Evolutionary conservation across 1,140 invertebrate species (phyloP), one percentile per base, ranked within the genome.

Genomic region (Stegodyphus dumicola): DNA sequence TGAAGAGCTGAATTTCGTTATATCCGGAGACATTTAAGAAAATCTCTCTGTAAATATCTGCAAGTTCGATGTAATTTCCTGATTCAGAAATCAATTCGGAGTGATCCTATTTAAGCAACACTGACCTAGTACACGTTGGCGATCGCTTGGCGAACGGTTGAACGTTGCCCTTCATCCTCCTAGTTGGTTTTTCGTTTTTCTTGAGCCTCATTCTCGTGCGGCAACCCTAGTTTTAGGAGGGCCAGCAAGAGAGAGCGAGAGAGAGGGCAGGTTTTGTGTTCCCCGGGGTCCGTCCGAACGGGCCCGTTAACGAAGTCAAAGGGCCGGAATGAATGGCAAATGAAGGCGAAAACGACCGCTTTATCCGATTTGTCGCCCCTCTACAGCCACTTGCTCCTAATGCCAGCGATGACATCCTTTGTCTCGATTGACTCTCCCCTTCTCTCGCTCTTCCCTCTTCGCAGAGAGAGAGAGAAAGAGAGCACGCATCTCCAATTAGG

Each of bases 331-430:
- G 84, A 86, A 86, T 86, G 84, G 84, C 84, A 77, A 86, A 86
- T 86, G 84, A 86, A 52, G 76, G 76, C 67, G 84, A 86, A 86
- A 86, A 86, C 84, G 84, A 86, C 84, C 84, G 75, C 84, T 78
- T 86, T 86, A 86, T 86, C 84, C 84, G 84, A 86, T 86, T 85
- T 86, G 84, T 86, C 84, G 77, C 69, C 81, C 73, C 81, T 73
- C 52, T 65, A 69, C 51, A 60, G 54, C 81, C 81, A 76, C 81
- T 77, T 85, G 80, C 69, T n/a, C 69, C 69, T 48, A 49, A 52
- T 52, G 69, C 80, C 18, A 17, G 60, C 71, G 80, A 83, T 33
- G 80, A 74, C 80, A 75, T 83, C 71, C 80, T 83, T 83, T 83
- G 80, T 83, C 80, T 83, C 80, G 60, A 83, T 83, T 83, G 80